Evolutionary conservation across 2,113 vertebrate species (phyloP).

Genomic region (Halcyon malimbica): DNA sequence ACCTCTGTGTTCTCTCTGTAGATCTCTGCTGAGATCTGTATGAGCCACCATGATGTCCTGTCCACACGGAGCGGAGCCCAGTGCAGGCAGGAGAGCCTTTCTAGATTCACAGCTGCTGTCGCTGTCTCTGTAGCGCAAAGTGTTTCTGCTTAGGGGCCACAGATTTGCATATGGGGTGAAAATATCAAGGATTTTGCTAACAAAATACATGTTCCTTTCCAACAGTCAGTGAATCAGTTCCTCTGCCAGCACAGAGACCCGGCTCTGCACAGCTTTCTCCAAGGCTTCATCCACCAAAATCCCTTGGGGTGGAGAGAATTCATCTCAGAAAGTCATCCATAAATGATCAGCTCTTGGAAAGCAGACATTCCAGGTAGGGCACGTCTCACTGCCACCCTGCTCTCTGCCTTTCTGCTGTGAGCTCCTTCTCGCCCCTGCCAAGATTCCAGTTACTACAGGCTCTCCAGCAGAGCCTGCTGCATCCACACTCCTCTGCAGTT

Average conservation of each 20-base stretch:
- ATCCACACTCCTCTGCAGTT: fast-evolving
- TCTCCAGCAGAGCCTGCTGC: background rate
- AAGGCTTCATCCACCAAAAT: conserved; percentile 84
- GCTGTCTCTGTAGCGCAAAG: background rate
- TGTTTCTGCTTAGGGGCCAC: background rate
- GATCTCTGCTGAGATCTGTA: background rate
- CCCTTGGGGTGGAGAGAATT: conserved; percentile 78
- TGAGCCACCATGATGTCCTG: fast-evolving
- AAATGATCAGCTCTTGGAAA: conserved; percentile 74
- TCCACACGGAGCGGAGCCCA: fast-evolving
- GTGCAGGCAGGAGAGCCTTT: background rate
- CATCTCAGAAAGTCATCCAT: conserved; percentile 80
- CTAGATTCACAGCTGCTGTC: background rate
- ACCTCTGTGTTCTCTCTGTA: background rate
- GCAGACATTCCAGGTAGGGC: conserved; percentile 74
- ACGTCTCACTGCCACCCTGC: fast-evolving
- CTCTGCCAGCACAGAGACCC: conserved; percentile 76
- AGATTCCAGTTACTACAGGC: background rate
- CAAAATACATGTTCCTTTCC: background rate
- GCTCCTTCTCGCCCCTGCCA: background rate
- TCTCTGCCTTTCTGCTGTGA: background rate
- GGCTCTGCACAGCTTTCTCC: conserved; percentile 88
- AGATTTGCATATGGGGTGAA: background rate
- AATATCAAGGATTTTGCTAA: background rate
- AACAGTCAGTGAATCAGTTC: conserved; percentile 76